A percentile compares a stretch with the other conserved stretches of the same genome.
Conservation (phyloP, 2,888 invertebrate species). For the Tricholauxania praeusta region DNA sequence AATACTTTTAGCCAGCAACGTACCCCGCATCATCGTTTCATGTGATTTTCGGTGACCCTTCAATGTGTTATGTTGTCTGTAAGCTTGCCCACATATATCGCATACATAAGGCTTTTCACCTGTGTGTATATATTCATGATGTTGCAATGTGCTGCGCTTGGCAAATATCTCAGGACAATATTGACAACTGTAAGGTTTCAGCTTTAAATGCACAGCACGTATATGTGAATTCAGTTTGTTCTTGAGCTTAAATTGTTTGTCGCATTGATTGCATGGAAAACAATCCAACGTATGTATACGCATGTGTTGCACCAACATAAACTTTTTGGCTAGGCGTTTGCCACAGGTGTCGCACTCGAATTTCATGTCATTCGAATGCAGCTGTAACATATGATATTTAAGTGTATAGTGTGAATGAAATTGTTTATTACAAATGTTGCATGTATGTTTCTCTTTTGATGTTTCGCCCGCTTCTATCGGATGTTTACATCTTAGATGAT, state of each 20-base stretch:
- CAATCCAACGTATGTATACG: slow-evolving; percentile 43
- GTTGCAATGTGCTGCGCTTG: slow-evolving; percentile 45
- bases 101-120: slow-evolving; percentile 50
- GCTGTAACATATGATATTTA: slow-evolving; percentile 43
- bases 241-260: slow-evolving; percentile 44
- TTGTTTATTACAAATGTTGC: slow-evolving; percentile 43
- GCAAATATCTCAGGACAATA: slow-evolving; percentile 47
- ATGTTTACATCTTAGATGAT: slow-evolving; percentile 61
- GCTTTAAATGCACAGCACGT: slow-evolving; percentile 45
- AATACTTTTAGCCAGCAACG: slow-evolving; percentile 25
- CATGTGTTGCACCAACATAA: slow-evolving; percentile 44
- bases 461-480: slow-evolving; percentile 54
- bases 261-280: slow-evolving; percentile 44
- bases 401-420: slow-evolving; percentile 43
- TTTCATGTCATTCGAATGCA: slow-evolving; percentile 39
- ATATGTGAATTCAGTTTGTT: slow-evolving; percentile 46
- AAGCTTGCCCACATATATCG: slow-evolving; percentile 45
- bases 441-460: slow-evolving; percentile 51
- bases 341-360: slow-evolving; percentile 45
- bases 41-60: slow-evolving; percentile 55
- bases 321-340: slow-evolving; percentile 43
- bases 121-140: slow-evolving; percentile 49
- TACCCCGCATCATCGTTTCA: slow-evolving; percentile 42
- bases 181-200: slow-evolving; percentile 45
- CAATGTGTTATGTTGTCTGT: slow-evolving; percentile 48